Conservation (phyloP, 2,888 invertebrate species). For the Parthenolecanium corni region DNA sequence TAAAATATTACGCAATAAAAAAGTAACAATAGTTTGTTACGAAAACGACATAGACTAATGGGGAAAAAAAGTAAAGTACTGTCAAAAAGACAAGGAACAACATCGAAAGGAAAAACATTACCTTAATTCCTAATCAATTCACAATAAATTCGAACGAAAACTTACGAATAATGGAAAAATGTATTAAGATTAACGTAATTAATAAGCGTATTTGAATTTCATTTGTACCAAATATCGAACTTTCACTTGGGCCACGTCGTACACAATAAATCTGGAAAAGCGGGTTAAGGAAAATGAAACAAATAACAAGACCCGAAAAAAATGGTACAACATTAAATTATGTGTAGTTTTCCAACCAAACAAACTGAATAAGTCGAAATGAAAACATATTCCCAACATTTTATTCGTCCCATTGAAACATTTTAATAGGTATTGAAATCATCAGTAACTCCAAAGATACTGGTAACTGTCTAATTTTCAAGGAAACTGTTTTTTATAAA, state of each 20-base stretch:
- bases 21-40: background rate
- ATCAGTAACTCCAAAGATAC: too few species aligned
- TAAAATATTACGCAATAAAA: too few species aligned
- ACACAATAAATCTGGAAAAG: slow-evolving; percentile 65
- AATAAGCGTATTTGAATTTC: slow-evolving; percentile 65
- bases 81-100: background rate
- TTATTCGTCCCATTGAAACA: too few species aligned
- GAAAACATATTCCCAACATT: too few species aligned
- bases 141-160: background rate
- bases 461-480: too few species aligned
- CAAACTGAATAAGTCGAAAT: too few species aligned
- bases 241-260: slow-evolving; percentile 88
- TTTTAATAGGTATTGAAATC: too few species aligned
- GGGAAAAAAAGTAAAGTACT: background rate
- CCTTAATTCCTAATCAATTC: background rate
- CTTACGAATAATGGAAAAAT: background rate
- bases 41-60: background rate
- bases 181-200: background rate
- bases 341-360: too few species aligned
- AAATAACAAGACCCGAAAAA: background rate
- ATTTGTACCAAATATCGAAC: slow-evolving; percentile 76
- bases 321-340: too few species aligned
- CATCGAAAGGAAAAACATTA: background rate
- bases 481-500: too few species aligned
- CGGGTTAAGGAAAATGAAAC: slow-evolving; percentile 35